Percentiles rank a stretch among this genome's conserved stretches.
These are phyloP conservation scores for Himalopsyche japonica DNA, from an alignment of 2,888 invertebrate genomes.

Conservation along the genomic window DNA sequence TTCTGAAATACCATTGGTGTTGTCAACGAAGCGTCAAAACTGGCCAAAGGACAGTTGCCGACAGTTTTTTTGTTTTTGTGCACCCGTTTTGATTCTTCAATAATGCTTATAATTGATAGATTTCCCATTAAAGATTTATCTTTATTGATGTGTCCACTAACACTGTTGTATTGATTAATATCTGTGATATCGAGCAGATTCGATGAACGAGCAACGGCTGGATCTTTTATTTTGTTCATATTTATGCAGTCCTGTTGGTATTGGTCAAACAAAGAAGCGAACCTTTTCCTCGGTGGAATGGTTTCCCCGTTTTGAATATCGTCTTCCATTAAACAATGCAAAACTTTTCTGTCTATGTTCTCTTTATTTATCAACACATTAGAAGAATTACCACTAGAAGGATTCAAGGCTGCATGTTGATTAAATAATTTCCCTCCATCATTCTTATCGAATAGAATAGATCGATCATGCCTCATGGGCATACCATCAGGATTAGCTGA, in stretches of 20 bases:
- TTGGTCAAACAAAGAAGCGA: neutral
- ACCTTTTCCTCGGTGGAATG: neutral
- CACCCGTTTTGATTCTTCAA: neutral
- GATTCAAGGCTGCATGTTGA: neutral
- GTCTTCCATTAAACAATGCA: neutral
- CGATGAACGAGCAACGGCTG: neutral
- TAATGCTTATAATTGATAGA: neutral
- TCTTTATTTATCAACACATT: neutral
- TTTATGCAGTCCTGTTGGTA: slow-evolving; percentile 8
- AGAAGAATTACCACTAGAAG: neutral
- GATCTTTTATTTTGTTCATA: neutral
- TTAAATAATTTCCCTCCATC: neutral
- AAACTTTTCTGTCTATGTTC: neutral
- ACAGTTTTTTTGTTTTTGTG: neutral
- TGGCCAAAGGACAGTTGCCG: neutral
- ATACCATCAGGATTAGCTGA: neutral
- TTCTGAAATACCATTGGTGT: neutral
- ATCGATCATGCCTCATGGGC: neutral
- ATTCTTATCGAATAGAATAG: neutral
- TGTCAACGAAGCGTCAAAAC: neutral
- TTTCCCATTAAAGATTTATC: neutral
- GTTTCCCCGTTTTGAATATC: neutral
- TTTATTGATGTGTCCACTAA: neutral
- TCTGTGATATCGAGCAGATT: neutral
- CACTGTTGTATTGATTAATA: neutral